Percentiles rank a stretch among this genome's conserved stretches.
Conservation (phyloP, 1,140 invertebrate genomes). For the Hypsibius dujardini region DNA sequence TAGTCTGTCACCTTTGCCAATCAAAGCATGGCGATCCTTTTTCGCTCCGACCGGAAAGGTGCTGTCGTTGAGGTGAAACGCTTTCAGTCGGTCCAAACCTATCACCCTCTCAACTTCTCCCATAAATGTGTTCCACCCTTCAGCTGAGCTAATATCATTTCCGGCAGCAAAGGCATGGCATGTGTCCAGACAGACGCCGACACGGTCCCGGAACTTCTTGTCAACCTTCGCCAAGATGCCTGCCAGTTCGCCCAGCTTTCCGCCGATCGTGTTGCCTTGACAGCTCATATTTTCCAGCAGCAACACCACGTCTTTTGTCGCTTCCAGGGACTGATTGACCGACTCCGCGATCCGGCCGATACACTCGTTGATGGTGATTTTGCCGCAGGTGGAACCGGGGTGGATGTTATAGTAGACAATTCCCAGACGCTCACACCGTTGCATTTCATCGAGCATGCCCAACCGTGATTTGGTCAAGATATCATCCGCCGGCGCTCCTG, state of each 20-base stretch:
- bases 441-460: conserved; percentile 36
- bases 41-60: conserved; percentile 31
- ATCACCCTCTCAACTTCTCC: conserved; percentile 35
- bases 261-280: conserved; percentile 38
- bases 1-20: conserved; percentile 31
- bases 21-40: conserved; percentile 38
- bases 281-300: conserved; percentile 24
- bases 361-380: conserved; percentile 32
- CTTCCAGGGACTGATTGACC: conserved; percentile 33
- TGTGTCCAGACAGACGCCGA: conserved; percentile 41
- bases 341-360: conserved; percentile 35
- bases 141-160: conserved; percentile 30
- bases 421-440: conserved; percentile 36
- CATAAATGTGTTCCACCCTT: conserved; percentile 34
- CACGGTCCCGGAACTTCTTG: conserved; percentile 29
- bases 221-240: conserved; percentile 35
- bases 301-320: conserved; percentile 30
- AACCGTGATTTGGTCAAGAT: conserved; percentile 34
- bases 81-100: conserved; percentile 38
- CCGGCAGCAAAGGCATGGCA: conserved; percentile 42
- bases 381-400: conserved; percentile 35
- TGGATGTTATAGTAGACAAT: conserved; percentile 39
- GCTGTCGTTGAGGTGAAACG: conserved; percentile 40
- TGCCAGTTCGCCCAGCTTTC: conserved; percentile 36
- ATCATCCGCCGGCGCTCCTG: conserved; percentile 32